Percentiles rank a stretch among this genome's conserved stretches.
Evolutionary conservation across 2,888 invertebrate species (phyloP).

Genomic region (Drosophila sordidapex): DNA sequence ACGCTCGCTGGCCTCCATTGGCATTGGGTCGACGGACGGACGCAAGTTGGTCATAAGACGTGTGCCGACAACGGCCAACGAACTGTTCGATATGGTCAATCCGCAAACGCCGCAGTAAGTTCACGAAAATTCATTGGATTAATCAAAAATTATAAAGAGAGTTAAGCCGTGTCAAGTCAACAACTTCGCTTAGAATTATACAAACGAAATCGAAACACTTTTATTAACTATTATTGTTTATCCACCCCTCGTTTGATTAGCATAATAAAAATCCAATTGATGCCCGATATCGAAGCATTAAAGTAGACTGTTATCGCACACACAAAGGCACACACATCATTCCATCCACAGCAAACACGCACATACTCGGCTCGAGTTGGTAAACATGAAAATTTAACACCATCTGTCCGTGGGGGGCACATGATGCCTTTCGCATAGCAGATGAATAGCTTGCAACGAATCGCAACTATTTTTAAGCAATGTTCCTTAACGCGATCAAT

Average conservation of each 20-base stretch:
- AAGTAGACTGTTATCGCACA: conserved; percentile 39
- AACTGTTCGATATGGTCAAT: conserved; percentile 93
- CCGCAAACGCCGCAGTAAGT: conserved; percentile 90
- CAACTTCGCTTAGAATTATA: background rate
- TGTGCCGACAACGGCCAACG: conserved; percentile 93
- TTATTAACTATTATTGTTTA: background rate
- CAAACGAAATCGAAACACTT: background rate
- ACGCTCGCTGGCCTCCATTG: conserved; percentile 92
- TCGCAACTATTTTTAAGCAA: conserved; percentile 68
- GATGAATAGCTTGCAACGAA: conserved; percentile 45
- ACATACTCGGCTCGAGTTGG: conserved; percentile 24
- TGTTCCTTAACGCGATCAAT: conserved; percentile 71
- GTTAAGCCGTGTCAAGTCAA: background rate
- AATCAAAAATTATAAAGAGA: background rate
- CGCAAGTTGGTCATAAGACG: conserved; percentile 93
- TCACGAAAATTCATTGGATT: background rate
- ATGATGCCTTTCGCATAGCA: conserved; percentile 48
- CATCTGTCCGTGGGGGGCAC: conserved; percentile 49
- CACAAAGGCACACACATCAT: background rate
- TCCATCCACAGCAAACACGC: background rate
- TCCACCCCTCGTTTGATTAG: conserved; percentile 51
- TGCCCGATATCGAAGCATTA: conserved; percentile 52
- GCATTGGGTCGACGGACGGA: conserved; percentile 95
- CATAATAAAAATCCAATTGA: conserved; percentile 35
- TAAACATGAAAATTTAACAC: conserved; percentile 69